Evolutionary conservation across 2,888 invertebrate species (phyloP), one percentile per base, ranked within the genome.

Genomic region (Liodrosophila aerea): DNA sequence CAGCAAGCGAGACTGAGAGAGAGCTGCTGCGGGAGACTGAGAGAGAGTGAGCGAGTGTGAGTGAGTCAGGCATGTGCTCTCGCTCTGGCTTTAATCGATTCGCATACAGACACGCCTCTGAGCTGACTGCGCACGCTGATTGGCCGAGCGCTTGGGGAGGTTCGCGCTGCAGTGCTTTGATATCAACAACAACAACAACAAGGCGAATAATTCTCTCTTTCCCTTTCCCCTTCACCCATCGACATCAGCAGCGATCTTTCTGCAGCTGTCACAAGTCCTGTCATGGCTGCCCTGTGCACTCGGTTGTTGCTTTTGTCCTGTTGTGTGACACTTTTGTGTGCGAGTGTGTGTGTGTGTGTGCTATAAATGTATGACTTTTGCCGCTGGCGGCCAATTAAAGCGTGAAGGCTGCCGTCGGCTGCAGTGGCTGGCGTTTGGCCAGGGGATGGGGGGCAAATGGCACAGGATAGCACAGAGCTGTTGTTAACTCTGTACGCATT

Each of bases 321-420:
- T 43, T 54, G 37, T 62, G 44, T 56, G 51, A 57, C 57, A 57
- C 43, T 50, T 50, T 31, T 53, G 58, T 62, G 47, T 49, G 22
- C 22, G 22, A 4, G 27, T 44, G 52, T 37, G 39, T 40, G 30
- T 59, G 45, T 43, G 60, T 67, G 58, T 73, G 71, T 81, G 77
- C 59, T 70, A 63, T 64, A 64, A 84, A 78, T 77, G 75, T 74
- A 73, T 85, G 83, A 81, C 83, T 86, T 85, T 76, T 73, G 75
- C 85, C 82, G 82, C 69, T 76, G 73, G 82, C 83, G 78, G 77
- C 81, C 85, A 83, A 89, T 89, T 87, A 88, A 88, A 89, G 85
- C 89, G 89, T 89, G 89, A 89, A 89, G 89, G 89, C 89, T 88
- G 87, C 81, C 66, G 76, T 46, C 77, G 64, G 78, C 83, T 67